phyloP scores from a whole-genome alignment of 2,113 vertebrate species.

The Eolophus roseicapilla region DNA sequence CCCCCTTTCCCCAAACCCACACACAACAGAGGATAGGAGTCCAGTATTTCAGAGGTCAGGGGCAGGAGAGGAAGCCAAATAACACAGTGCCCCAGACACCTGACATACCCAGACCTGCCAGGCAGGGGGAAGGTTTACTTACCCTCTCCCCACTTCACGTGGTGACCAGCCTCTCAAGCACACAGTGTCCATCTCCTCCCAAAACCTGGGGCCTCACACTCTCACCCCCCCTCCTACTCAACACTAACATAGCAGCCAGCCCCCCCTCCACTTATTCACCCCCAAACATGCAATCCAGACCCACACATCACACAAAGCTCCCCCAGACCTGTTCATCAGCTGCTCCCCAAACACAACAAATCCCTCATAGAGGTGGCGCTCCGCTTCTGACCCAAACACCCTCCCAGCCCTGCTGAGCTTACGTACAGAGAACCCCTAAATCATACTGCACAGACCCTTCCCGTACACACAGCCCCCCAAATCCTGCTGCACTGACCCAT shows the following conservation, averaged over 20 bases:
- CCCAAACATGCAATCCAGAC: neutral
- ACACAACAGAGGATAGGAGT: neutral
- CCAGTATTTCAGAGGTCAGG: neutral
- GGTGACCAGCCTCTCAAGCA: neutral
- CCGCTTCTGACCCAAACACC: neutral
- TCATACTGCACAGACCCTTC: neutral
- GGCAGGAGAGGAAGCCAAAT: neutral
- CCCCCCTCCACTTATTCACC: too few relatives aligned
- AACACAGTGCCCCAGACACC: neutral
- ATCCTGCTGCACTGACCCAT: neutral
- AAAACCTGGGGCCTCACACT: neutral
- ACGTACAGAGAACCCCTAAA: neutral
- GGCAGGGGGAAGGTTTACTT: neutral
- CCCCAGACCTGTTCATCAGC: too few relatives aligned
- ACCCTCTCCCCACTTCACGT: neutral
- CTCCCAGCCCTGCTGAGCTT: neutral
- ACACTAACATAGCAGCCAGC: neutral
- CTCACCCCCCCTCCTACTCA: too few relatives aligned
- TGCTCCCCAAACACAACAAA: neutral
- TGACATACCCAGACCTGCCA: neutral
- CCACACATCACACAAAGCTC: neutral
- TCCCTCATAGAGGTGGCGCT: too few relatives aligned
- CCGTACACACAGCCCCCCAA: neutral
- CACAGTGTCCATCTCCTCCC: rapidly evolving
- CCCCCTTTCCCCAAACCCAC: neutral